Percentiles rank a stretch among this genome's conserved stretches.
Evolutionary conservation across 2,113 vertebrate genomes (phyloP).

Genomic region (Lagopus leucura): DNA sequence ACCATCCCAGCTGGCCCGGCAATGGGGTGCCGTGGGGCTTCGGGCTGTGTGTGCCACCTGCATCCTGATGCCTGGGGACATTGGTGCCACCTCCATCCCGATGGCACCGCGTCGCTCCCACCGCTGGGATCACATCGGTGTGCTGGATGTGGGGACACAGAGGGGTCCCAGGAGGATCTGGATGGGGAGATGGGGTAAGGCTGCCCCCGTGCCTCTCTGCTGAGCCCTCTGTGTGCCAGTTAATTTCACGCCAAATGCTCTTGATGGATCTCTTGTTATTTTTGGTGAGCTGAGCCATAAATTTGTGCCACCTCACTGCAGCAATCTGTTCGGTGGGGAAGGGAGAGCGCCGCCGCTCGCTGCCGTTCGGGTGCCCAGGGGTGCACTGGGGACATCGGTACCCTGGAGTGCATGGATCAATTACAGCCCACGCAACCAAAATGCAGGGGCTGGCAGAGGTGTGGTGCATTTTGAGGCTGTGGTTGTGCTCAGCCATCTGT

Average conservation of each 20-base stretch:
- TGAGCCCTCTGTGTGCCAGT: conserved; percentile 69
- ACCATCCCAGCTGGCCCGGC: neutral
- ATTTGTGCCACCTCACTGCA: conserved; percentile 81
- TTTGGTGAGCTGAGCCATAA: conserved; percentile 83
- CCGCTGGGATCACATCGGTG: fast-evolving
- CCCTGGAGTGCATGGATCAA: fast-evolving
- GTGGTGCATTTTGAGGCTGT: neutral
- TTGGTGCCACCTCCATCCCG: fast-evolving
- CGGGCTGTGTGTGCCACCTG: neutral
- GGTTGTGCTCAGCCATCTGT: fast-evolving
- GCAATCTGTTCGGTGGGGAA: conserved; percentile 67
- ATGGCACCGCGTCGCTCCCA: fast-evolving
- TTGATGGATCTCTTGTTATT: conserved; percentile 86
- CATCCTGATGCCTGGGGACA: neutral
- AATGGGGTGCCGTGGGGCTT: fast-evolving
- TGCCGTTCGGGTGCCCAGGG: neutral
- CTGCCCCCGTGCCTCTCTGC: neutral
- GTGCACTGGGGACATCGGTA: fast-evolving
- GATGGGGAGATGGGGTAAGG: neutral
- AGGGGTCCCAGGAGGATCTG: fast-evolving
- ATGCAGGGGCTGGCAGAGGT: neutral
- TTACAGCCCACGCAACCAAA: neutral
- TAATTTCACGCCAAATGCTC: conserved; percentile 83
- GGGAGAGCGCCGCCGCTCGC: neutral
- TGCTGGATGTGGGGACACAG: neutral